Conservation (phyloP, 2,888 invertebrate genomes). For the Steinernema carpocapsae region DNA sequence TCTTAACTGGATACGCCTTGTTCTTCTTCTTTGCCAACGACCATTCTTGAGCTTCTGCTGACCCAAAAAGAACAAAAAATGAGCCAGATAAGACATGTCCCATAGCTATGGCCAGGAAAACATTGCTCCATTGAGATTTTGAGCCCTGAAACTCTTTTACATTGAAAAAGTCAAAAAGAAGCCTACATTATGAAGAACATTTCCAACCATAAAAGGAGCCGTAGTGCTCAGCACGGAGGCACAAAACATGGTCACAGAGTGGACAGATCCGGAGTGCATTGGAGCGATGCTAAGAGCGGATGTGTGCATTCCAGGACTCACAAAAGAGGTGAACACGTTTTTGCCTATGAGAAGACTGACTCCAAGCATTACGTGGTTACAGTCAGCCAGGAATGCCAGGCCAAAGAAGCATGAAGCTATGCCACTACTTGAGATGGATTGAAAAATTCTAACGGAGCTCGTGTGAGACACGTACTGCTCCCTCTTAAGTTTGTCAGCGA, state of each 20-base stretch:
- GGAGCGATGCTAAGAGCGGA: conserved; percentile 48
- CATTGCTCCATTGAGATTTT: conserved; percentile 27
- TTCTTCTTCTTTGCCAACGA: neutral
- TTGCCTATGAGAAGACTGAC: conserved; percentile 13
- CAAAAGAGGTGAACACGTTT: conserved; percentile 24
- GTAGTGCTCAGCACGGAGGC: conserved; percentile 36
- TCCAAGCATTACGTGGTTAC: conserved; percentile 6
- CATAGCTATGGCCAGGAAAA: conserved; percentile 25
- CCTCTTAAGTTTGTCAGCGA: conserved; percentile 47
- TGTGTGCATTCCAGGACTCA: conserved; percentile 50
- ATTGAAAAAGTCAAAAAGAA: neutral
- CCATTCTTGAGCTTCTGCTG: conserved; percentile 27
- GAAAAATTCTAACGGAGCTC: neutral
- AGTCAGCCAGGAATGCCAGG: conserved; percentile 20
- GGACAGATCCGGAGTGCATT: conserved; percentile 39
- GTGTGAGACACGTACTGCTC: conserved; percentile 12
- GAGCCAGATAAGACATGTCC: conserved; percentile 40
- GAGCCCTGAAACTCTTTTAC: conserved; percentile 27
- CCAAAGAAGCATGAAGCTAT: conserved; percentile 11
- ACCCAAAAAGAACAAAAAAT: conserved; percentile 38
- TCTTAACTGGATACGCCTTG: neutral
- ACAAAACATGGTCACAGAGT: conserved; percentile 11
- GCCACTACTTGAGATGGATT: neutral
- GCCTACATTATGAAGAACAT: conserved; percentile 36
- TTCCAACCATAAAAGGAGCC: conserved; percentile 41